Percentiles rank a stretch among this genome's conserved stretches.
phyloP scores from a whole-genome alignment of 2,888 invertebrate genomes.

The Mellilla xanthometata region DNA sequence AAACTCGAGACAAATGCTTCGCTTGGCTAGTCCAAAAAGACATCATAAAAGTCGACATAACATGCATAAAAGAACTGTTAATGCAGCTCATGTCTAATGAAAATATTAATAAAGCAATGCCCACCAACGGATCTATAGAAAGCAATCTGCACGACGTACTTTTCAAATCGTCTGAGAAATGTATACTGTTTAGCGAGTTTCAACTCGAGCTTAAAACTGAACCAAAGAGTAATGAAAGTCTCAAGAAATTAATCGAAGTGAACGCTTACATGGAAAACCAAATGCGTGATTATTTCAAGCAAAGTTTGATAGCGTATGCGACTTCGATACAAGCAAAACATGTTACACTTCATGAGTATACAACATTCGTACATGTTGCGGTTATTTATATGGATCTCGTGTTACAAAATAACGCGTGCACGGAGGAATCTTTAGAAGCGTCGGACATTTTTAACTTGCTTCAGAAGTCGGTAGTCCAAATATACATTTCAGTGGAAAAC shows the following conservation, averaged over 20 bases:
- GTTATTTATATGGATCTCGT: slow-evolving; percentile 50
- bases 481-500: slow-evolving; percentile 43
- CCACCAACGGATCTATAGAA: slow-evolving; percentile 13
- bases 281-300: slow-evolving; percentile 42
- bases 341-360: slow-evolving; percentile 37
- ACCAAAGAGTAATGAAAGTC: slow-evolving; percentile 11
- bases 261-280: slow-evolving; percentile 39
- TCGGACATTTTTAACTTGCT: slow-evolving; percentile 39
- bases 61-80: slow-evolving; percentile 45
- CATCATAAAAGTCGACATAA: slow-evolving; percentile 35
- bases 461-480: slow-evolving; percentile 38
- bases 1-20: slow-evolving; percentile 51
- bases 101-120: slow-evolving; percentile 40
- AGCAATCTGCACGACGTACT: slow-evolving; percentile 47
- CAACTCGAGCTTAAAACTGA: slow-evolving; percentile 42
- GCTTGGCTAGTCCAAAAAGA: slow-evolving; percentile 56
- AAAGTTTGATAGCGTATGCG: slow-evolving; percentile 24
- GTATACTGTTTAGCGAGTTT: slow-evolving; percentile 65
- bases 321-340: slow-evolving; percentile 15
- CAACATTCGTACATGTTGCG: slow-evolving; percentile 43
- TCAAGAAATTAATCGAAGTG: slow-evolving; percentile 37
- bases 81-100: slow-evolving; percentile 57
- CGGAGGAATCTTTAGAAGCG: slow-evolving; percentile 36
- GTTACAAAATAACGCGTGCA: slow-evolving; percentile 43
- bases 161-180: slow-evolving; percentile 55